Evolutionary conservation across 2,113 vertebrate genomes (phyloP).

Genomic region (Ceuthmochares aereus): DNA sequence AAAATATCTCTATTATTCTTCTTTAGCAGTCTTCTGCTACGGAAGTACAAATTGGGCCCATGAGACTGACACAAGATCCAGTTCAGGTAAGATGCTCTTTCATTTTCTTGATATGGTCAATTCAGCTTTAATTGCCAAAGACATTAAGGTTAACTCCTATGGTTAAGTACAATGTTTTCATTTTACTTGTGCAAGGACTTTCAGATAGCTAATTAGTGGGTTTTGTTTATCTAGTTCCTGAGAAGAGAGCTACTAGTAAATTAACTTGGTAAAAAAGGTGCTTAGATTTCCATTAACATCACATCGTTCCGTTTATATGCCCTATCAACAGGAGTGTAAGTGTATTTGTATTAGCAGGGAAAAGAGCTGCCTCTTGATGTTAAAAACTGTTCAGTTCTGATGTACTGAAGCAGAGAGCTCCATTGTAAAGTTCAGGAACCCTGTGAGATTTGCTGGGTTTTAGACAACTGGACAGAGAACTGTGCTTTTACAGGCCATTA

Average conservation of each 20-base stretch:
- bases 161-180: neutral
- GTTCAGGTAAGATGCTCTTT: constrained; percentile 83
- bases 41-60: constrained; percentile 92
- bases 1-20: constrained; percentile 9
- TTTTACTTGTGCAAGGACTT: neutral
- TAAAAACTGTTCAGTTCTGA: neutral
- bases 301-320: neutral
- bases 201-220: neutral
- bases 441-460: neutral
- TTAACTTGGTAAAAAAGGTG: neutral
- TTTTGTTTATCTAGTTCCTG: neutral
- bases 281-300: neutral
- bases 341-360: neutral
- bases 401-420: neutral
- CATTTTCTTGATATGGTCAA: neutral
- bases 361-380: neutral
- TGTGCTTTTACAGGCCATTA: neutral
- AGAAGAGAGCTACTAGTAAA: neutral
- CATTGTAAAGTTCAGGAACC: neutral
- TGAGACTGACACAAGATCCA: constrained; percentile 92
- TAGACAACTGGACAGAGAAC: neutral
- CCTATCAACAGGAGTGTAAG: neutral
- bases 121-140: neutral
- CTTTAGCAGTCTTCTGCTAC: constrained; percentile 84
- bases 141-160: neutral